A percentile compares a stretch with the other conserved stretches of the same genome.
Evolutionary conservation across 1,140 invertebrate genomes (phyloP).

Genomic region (Zelostemma sp.): DNA sequence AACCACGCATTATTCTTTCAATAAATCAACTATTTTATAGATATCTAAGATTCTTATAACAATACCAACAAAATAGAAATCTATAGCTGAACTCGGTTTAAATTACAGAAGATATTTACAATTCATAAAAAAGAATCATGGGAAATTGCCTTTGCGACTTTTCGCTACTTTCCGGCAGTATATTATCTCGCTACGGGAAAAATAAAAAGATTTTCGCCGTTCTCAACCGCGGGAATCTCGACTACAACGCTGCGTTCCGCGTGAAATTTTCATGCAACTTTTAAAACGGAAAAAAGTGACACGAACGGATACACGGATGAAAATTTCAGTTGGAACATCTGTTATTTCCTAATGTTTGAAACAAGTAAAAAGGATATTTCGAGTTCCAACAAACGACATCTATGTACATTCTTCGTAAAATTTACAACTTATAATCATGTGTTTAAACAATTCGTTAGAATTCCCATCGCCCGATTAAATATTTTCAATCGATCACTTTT

Average conservation of each 20-base stretch:
- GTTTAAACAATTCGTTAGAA: slow-evolving; percentile 3
- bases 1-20: slow-evolving; percentile 25
- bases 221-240: no score
- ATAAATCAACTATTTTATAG: slow-evolving; percentile 18
- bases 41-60: slow-evolving; percentile 39
- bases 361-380: slow-evolving; percentile 4
- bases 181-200: background rate
- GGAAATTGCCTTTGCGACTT: background rate
- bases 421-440: background rate
- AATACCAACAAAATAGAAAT: slow-evolving; percentile 24
- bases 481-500: slow-evolving; percentile 12
- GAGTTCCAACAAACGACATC: slow-evolving; percentile 8
- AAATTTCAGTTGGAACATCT: no score
- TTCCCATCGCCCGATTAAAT: background rate
- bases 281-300: no score
- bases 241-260: no score
- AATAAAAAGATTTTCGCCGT: no score
- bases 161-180: background rate
- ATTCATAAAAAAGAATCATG: background rate
- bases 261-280: no score
- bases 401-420: background rate
- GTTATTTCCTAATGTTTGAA: slow-evolving; percentile 5
- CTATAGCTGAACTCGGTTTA: slow-evolving; percentile 11
- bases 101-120: slow-evolving; percentile 7
- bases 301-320: no score